Conservation (phyloP, 2,113 vertebrate species). For the Pachyramphus minor region DNA sequence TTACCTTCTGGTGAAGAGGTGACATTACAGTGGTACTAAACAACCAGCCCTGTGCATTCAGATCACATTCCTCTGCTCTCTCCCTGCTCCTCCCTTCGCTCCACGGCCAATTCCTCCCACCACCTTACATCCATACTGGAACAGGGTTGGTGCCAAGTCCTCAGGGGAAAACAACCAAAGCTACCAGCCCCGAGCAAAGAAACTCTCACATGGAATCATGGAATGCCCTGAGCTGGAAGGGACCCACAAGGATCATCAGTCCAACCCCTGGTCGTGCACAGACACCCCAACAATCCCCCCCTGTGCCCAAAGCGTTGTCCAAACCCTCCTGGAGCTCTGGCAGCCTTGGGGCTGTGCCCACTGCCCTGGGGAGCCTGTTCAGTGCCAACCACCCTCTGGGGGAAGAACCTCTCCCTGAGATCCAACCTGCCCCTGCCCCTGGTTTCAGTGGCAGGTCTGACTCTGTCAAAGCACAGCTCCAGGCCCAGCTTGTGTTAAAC, state of each 20-base stretch:
- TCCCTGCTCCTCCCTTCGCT: not conserved
- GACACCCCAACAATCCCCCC: not conserved
- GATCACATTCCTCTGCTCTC: not conserved
- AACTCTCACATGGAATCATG: not conserved
- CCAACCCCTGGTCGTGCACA: not conserved
- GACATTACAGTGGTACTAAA: fast-evolving
- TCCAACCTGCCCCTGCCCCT: no score
- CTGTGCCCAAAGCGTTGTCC: not conserved
- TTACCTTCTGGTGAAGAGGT: no score
- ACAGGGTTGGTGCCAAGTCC: no score
- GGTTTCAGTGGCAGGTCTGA: no score
- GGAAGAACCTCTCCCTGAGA: not conserved
- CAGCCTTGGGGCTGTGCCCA: not conserved
- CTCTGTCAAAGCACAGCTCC: not conserved
- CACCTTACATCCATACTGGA: fast-evolving
- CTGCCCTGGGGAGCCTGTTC: not conserved
- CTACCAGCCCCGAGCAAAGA: not conserved
- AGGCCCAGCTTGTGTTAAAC: not conserved
- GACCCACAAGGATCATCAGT: not conserved
- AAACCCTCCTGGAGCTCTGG: not conserved
- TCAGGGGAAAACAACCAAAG: not conserved
- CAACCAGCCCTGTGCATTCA: not conserved
- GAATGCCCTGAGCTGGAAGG: not conserved
- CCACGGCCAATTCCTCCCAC: not conserved
- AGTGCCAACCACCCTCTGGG: not conserved